These are phyloP conservation scores for Xenus cinereus DNA, from an alignment of 2,113 vertebrate species.

Conservation along the genomic window DNA sequence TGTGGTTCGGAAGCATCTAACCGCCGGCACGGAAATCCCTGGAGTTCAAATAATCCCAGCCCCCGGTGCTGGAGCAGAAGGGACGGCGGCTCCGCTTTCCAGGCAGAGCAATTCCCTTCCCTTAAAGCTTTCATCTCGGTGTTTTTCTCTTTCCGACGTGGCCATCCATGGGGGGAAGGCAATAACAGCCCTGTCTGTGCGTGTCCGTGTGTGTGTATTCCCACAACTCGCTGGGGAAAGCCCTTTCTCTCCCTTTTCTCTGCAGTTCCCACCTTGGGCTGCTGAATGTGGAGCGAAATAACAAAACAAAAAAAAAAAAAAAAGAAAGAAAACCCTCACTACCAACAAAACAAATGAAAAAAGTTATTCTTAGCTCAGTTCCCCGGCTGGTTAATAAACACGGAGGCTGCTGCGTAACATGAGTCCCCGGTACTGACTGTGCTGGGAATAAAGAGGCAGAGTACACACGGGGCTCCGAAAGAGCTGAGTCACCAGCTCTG, in stretches of 20 bases:
- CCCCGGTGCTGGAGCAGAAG: background rate
- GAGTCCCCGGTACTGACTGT: constrained; percentile 43
- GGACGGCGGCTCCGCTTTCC: background rate
- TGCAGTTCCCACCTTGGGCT: background rate
- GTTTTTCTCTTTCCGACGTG: background rate
- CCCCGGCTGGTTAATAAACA: constrained; percentile 40
- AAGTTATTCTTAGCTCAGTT: constrained; percentile 64
- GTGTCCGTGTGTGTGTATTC: background rate
- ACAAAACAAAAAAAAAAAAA: no score
- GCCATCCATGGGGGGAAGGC: background rate
- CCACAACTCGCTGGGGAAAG: background rate
- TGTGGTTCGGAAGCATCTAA: background rate
- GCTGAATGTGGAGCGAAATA: background rate
- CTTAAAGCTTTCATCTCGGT: background rate
- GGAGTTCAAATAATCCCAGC: background rate
- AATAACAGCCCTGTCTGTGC: background rate
- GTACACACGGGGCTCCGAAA: constrained; percentile 6
- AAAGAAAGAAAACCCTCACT: background rate
- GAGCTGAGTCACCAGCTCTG: constrained; percentile 73
- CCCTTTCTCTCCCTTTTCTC: background rate
- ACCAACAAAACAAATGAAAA: background rate
- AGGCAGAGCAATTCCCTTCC: background rate
- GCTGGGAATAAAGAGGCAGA: constrained; percentile 66
- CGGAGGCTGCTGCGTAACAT: constrained; percentile 40
- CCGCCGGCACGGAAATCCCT: background rate